Evolutionary conservation across 2,113 vertebrate genomes (phyloP).

Genomic region (Stictonetta naevosa): DNA sequence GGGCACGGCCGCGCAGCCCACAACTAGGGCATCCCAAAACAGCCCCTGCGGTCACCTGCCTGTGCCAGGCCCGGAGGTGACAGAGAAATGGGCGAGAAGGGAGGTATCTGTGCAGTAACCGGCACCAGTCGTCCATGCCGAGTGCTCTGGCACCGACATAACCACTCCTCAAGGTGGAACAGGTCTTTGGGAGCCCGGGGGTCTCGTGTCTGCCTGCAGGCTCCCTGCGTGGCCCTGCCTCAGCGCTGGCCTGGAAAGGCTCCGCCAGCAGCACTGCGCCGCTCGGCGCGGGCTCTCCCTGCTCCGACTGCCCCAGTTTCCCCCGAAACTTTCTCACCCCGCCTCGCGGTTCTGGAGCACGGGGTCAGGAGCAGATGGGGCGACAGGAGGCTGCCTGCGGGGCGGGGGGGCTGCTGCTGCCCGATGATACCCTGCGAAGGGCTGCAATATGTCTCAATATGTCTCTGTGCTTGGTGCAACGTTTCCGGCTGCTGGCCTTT

Average conservation of each 20-base stretch:
- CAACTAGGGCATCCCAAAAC: slow-evolving; percentile 3
- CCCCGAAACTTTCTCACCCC: neutral
- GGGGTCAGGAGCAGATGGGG: neutral
- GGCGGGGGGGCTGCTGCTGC: neutral
- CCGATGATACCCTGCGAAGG: neutral
- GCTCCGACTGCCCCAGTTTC: neutral
- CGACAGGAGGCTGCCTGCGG: neutral
- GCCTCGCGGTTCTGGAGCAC: neutral
- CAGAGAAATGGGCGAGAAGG: neutral
- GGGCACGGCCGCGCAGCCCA: neutral
- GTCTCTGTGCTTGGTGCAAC: neutral
- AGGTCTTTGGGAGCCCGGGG: neutral
- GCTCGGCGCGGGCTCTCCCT: neutral
- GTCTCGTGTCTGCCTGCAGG: too few relatives aligned
- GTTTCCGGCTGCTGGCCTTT: neutral
- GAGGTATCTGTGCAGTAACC: neutral
- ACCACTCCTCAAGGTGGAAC: too few relatives aligned
- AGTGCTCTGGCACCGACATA: neutral
- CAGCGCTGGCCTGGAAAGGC: neutral
- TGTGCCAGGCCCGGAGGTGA: neutral
- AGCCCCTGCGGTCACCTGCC: neutral
- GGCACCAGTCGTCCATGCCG: neutral
- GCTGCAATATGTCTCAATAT: neutral
- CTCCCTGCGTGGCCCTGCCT: neutral
- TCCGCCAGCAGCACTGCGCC: rapidly evolving